phyloP scores from a whole-genome alignment of 2,113 vertebrate species.

The Pholis gunnellus region DNA sequence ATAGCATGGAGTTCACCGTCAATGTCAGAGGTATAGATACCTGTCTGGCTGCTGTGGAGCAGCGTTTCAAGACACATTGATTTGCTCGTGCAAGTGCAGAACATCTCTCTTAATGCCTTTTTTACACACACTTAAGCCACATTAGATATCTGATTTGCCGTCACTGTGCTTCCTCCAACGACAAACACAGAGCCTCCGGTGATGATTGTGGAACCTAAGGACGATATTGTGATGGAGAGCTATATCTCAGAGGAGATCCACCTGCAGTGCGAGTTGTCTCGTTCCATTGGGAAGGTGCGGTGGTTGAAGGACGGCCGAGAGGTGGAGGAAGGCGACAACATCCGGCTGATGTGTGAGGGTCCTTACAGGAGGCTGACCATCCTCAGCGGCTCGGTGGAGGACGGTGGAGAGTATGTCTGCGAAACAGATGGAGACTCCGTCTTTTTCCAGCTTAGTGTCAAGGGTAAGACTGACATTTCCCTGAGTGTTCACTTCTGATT shows the following conservation, averaged over 20 bases:
- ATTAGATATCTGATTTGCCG: not conserved
- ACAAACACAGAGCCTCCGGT: slow-evolving; percentile 85
- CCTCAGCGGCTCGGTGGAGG: slow-evolving; percentile 65
- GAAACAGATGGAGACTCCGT: slow-evolving; percentile 89
- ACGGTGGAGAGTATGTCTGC: slow-evolving; percentile 91
- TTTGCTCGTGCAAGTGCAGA: not conserved
- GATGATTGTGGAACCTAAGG: slow-evolving; percentile 87
- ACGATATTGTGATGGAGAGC: slow-evolving; percentile 81
- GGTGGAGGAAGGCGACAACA: slow-evolving; percentile 71
- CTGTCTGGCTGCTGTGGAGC: not conserved
- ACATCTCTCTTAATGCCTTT: not conserved
- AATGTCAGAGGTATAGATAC: slow-evolving; percentile 76
- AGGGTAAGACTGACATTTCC: slow-evolving; percentile 77
- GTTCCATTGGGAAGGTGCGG: slow-evolving; percentile 57
- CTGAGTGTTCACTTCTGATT: not conserved
- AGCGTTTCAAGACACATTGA: not conserved
- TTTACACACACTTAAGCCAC: not conserved
- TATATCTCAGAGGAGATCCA: slow-evolving; percentile 81
- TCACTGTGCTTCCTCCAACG: not conserved
- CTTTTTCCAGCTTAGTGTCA: slow-evolving; percentile 88
- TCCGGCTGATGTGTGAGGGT: slow-evolving; percentile 85
- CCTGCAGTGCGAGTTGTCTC: slow-evolving; percentile 90
- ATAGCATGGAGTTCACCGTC: slow-evolving; percentile 78
- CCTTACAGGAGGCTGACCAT: slow-evolving; percentile 82
- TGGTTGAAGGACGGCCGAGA: slow-evolving; percentile 92